Conservation (phyloP, 1,140 invertebrate species). For the Nasonia vitripennis region DNA sequence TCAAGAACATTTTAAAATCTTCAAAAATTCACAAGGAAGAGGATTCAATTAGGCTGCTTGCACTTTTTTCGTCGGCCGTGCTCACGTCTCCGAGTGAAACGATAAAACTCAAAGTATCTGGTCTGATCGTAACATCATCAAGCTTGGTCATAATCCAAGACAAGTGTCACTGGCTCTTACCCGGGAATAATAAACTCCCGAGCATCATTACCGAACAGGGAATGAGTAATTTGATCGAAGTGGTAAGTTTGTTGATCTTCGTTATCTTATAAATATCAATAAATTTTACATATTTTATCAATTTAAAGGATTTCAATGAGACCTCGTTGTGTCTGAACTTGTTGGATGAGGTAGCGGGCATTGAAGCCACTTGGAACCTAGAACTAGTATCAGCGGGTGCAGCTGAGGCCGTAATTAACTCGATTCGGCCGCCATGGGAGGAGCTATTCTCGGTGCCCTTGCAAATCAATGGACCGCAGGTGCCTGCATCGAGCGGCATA, state of each 20-base stretch:
- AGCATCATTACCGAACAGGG: constrained; percentile 67
- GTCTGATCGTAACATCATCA: constrained; percentile 64
- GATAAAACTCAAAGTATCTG: constrained; percentile 66
- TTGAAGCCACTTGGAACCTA: constrained; percentile 68
- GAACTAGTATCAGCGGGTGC: constrained; percentile 65
- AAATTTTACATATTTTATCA: neutral
- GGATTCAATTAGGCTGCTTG: constrained; percentile 70
- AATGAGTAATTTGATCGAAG: constrained; percentile 76
- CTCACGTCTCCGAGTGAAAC: constrained; percentile 62
- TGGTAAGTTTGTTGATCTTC: constrained; percentile 66
- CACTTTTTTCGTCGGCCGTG: constrained; percentile 70
- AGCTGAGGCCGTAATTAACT: constrained; percentile 68
- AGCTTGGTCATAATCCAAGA: constrained; percentile 66
- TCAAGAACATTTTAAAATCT: constrained; percentile 59
- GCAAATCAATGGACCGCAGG: constrained; percentile 60
- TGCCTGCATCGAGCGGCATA: neutral
- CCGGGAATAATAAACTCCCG: constrained; percentile 62
- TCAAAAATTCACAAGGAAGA: constrained; percentile 61
- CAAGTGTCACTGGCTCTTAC: constrained; percentile 72
- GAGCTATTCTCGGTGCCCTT: constrained; percentile 71
- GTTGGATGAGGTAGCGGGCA: constrained; percentile 65
- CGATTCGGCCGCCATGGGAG: constrained; percentile 72
- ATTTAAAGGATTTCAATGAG: constrained; percentile 61
- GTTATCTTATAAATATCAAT: neutral
- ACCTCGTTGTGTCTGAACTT: constrained; percentile 65